A percentile compares a stretch with the other conserved stretches of the same genome.
Evolutionary conservation across 2,797 vertebrate genomes (phyloP).

Genomic region (Botia almorhae): DNA sequence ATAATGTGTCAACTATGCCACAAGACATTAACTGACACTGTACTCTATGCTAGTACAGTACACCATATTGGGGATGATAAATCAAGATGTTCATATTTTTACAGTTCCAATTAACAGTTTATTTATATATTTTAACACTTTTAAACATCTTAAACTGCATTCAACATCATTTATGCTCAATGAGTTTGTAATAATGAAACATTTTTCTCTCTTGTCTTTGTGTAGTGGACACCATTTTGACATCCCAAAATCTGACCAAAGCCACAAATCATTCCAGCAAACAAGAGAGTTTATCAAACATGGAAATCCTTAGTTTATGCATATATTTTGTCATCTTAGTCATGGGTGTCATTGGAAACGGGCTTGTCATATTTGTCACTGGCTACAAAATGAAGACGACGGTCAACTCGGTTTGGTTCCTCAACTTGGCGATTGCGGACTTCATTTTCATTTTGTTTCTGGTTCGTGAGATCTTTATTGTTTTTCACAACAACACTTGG

Average conservation of each 20-base stretch:
- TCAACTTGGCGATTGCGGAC: conserved; percentile 75
- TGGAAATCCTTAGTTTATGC: not conserved
- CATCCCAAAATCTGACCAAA: not conserved
- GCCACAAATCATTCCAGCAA: too few relatives aligned
- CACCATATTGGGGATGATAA: too few relatives aligned
- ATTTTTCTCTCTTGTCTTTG: not conserved
- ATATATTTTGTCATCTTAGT: not conserved
- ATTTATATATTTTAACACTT: too few relatives aligned
- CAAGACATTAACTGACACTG: not conserved
- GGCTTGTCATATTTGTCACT: conserved; percentile 72
- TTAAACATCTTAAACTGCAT: too few relatives aligned
- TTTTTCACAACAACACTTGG: conserved; percentile 43
- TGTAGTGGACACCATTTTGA: not conserved
- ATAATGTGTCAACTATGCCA: not conserved
- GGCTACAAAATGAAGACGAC: conserved; percentile 72
- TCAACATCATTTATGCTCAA: too few relatives aligned
- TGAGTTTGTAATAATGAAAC: too few relatives aligned
- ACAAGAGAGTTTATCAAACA: not conserved
- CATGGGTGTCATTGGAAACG: conserved; percentile 67
- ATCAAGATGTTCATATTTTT: too few relatives aligned
- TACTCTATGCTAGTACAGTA: too few relatives aligned
- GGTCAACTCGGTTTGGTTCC: conserved; percentile 71
- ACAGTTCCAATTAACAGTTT: too few relatives aligned
- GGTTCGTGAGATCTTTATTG: conserved; percentile 46
- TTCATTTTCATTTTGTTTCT: conserved; percentile 68